phyloP scores from a whole-genome alignment of 37 sponge, comb jelly and placozoan species.

The Hormiphora californensis region DNA sequence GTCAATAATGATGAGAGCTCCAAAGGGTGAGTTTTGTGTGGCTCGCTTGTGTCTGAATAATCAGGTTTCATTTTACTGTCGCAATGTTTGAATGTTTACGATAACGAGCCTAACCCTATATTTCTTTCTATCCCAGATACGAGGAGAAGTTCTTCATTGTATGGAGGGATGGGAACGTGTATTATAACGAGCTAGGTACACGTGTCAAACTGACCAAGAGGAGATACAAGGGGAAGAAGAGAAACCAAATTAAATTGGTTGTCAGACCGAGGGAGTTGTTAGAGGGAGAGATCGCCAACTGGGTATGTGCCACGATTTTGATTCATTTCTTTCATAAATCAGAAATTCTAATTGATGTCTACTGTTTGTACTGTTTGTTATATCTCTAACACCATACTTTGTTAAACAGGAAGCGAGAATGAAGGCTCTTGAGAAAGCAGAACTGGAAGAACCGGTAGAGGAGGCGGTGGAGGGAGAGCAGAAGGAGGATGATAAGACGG shows the following conservation, averaged over 20 bases:
- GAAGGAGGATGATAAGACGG: conserved; percentile 29
- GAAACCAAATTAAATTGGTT: conserved; percentile 69
- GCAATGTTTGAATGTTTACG: neutral
- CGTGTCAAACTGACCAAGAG: conserved; percentile 86
- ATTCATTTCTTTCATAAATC: no score
- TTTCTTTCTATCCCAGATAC: neutral
- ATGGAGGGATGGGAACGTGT: conserved; percentile 75
- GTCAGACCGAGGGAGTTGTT: conserved; percentile 83
- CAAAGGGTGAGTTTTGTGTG: conserved; percentile 86
- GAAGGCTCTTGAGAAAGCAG: conserved; percentile 64
- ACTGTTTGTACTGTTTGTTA: neutral
- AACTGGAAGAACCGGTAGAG: conserved; percentile 65
- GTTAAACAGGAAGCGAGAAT: conserved; percentile 12
- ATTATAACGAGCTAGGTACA: conserved; percentile 95
- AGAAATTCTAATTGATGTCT: no score
- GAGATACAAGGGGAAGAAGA: conserved; percentile 64
- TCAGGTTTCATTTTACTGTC: neutral
- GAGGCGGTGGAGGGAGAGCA: conserved; percentile 61
- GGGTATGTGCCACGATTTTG: no score
- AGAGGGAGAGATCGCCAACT: conserved; percentile 80
- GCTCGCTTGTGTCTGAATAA: neutral
- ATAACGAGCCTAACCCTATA: neutral
- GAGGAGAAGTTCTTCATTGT: conserved; percentile 86
- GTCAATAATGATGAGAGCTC: conserved; percentile 85
- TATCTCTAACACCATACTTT: neutral